Conservation (phyloP, 2,888 invertebrate species). For the Drosophila nr. perissopoda region DNA sequence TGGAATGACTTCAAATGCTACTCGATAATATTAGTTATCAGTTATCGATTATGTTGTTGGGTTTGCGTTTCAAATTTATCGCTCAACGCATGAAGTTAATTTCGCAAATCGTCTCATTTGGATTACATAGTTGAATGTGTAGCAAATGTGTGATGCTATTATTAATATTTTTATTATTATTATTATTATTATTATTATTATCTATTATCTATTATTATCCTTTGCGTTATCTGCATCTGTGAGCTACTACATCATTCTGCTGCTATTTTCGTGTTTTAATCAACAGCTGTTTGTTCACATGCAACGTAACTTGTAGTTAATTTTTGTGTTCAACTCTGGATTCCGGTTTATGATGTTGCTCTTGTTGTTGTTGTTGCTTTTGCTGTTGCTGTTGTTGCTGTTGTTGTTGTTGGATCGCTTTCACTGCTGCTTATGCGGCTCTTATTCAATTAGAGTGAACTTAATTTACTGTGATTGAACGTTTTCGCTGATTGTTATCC, state of each 20-base stretch:
- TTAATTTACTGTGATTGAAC: slow-evolving; percentile 84
- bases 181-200: too few relatives aligned
- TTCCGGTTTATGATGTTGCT: neutral
- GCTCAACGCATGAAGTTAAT: neutral
- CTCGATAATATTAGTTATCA: neutral
- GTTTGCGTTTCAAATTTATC: too few relatives aligned
- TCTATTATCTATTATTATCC: neutral
- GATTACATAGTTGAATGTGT: neutral
- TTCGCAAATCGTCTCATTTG: neutral
- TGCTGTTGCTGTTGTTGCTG: neutral
- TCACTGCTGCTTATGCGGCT: slow-evolving; percentile 36
- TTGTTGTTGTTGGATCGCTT: slow-evolving; percentile 9
- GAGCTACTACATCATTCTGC: neutral
- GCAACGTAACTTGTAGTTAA: neutral
- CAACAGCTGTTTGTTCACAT: neutral
- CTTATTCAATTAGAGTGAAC: slow-evolving; percentile 84
- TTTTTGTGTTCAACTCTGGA: neutral
- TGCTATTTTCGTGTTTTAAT: neutral
- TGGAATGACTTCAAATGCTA: neutral
- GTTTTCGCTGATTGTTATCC: slow-evolving; percentile 74
- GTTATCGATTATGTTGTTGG: too few relatives aligned
- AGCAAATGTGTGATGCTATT: neutral
- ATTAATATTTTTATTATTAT: too few relatives aligned
- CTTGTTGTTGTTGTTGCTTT: neutral
- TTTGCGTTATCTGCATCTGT: neutral